phyloP scores from a whole-genome alignment of 2,888 invertebrate genomes.

The Xanthorhoe designata region DNA sequence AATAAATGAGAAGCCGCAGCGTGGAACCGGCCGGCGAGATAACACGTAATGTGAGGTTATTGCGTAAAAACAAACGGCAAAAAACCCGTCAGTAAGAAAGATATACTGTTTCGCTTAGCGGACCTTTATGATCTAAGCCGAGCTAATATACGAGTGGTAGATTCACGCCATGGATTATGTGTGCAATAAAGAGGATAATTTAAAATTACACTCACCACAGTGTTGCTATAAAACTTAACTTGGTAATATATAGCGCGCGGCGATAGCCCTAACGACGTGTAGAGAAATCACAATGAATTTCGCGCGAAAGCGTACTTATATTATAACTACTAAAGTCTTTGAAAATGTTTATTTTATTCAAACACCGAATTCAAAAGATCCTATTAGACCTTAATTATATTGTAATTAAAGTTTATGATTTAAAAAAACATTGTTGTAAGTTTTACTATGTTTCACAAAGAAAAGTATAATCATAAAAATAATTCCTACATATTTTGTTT shows the following conservation, averaged over 20 bases:
- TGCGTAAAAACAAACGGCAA: slow-evolving; percentile 81
- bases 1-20: slow-evolving; percentile 77
- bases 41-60: slow-evolving; percentile 78
- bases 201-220: slow-evolving; percentile 74
- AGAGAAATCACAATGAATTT: slow-evolving; percentile 9
- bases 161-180: slow-evolving; percentile 74
- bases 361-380: no score
- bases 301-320: slow-evolving; percentile 2
- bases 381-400: no score
- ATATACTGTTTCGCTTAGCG: slow-evolving; percentile 72
- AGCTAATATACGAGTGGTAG: slow-evolving; percentile 72
- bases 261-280: slow-evolving; percentile 18
- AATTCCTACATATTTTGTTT: no score
- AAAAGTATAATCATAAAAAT: no score
- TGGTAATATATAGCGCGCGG: slow-evolving; percentile 49
- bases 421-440: no score
- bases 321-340: not conserved
- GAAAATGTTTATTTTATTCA: not conserved
- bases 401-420: no score
- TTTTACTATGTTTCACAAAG: no score
- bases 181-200: slow-evolving; percentile 78
- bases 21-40: slow-evolving; percentile 74
- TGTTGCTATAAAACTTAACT: slow-evolving; percentile 69
- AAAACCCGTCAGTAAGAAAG: slow-evolving; percentile 70
- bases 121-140: slow-evolving; percentile 72